Percentiles rank a stretch among this genome's conserved stretches.
These are phyloP conservation scores for Drosophila sp. DNA, from an alignment of 1,140 invertebrate species.

Conservation along the genomic window DNA sequence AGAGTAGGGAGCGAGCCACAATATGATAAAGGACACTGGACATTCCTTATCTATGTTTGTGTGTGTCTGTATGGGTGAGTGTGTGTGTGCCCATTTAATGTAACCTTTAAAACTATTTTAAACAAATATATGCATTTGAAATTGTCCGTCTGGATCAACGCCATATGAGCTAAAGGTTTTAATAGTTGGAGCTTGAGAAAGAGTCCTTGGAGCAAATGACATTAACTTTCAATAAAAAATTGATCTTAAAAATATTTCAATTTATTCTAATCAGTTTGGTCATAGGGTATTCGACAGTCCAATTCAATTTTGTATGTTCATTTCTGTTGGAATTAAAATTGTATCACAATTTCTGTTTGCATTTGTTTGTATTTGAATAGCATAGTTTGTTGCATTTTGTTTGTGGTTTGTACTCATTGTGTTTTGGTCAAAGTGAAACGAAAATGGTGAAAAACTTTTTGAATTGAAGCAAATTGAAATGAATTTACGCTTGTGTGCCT, in stretches of 20 bases:
- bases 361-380: not conserved
- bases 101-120: not conserved
- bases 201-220: too few species aligned
- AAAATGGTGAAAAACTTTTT: not conserved
- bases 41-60: not conserved
- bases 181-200: too few species aligned
- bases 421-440: not conserved
- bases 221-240: too few species aligned
- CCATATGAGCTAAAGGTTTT: too few species aligned
- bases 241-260: too few species aligned
- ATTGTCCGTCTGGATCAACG: not conserved
- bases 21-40: conserved; percentile 9
- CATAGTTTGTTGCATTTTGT: not conserved
- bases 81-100: not conserved
- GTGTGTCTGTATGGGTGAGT: not conserved
- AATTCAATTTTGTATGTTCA: not conserved
- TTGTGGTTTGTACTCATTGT: not conserved
- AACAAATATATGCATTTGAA: not conserved
- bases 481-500: conserved; percentile 43
- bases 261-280: too few species aligned
- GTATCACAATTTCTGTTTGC: not conserved
- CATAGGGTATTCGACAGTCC: not conserved
- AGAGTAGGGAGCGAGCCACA: not conserved
- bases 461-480: conserved; percentile 5
- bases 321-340: not conserved